Conservation (phyloP, 2,888 invertebrate genomes). For the Lordiphosa andalusiaca region DNA sequence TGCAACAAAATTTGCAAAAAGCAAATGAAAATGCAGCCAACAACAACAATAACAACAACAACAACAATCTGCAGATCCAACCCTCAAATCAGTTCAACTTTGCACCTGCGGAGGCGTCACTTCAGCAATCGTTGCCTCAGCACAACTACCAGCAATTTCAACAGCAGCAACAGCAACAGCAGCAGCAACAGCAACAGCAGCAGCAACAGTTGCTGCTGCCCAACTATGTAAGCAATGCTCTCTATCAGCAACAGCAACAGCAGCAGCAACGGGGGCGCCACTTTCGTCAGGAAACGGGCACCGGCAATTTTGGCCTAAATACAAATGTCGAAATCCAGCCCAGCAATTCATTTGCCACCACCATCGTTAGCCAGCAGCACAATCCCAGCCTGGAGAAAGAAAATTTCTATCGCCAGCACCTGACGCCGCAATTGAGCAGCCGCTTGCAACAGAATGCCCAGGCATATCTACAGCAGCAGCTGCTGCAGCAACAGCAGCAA, state of each 20-base stretch:
- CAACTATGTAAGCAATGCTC: slow-evolving; percentile 65
- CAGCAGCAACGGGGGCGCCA: slow-evolving; percentile 79
- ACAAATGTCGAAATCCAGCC: slow-evolving; percentile 72
- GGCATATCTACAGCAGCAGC: slow-evolving; percentile 60
- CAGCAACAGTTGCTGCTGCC: slow-evolving; percentile 62
- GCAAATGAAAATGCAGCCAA: slow-evolving; percentile 51
- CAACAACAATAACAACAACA: slow-evolving; percentile 36
- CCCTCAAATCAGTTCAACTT: slow-evolving; percentile 77
- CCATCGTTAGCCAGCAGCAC: slow-evolving; percentile 59
- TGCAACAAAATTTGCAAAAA: slow-evolving; percentile 70
- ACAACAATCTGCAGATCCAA: slow-evolving; percentile 72
- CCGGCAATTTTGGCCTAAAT: slow-evolving; percentile 85
- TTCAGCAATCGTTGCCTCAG: slow-evolving; percentile 67
- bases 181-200: slow-evolving; percentile 57
- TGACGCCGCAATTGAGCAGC: slow-evolving; percentile 74
- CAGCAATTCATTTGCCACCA: slow-evolving; percentile 63
- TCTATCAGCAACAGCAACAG: slow-evolving; percentile 60
- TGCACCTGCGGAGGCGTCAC: slow-evolving; percentile 71
- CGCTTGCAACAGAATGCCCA: slow-evolving; percentile 80
- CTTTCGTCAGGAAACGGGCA: slow-evolving; percentile 82
- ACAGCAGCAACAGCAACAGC: slow-evolving; percentile 58
- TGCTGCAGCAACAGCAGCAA: slow-evolving; percentile 34
- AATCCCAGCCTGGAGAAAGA: slow-evolving; percentile 71
- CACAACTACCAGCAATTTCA: slow-evolving; percentile 73
- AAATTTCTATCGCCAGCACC: slow-evolving; percentile 77